Base-by-base conservation (phyloP, 2,113 vertebrate genomes). In the Pyxicephalus adspersus region DNA sequence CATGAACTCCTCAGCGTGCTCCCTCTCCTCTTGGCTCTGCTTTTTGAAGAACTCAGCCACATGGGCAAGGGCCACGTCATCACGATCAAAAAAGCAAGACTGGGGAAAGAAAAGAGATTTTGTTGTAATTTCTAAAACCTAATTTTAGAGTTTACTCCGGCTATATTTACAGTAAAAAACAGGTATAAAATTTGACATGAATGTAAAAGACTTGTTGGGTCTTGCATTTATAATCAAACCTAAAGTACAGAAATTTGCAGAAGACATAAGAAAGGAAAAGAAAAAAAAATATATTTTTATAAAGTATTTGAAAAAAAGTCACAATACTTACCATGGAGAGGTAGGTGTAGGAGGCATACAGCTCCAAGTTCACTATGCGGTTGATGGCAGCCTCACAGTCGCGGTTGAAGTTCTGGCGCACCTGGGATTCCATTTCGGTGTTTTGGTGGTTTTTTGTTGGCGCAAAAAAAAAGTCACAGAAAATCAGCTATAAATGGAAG, bases 321-420 rank as follows among this genome's bases (percentile, higher is more conserved):
- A 58, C 15, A 31, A 18, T n/a, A 76, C 91, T 91, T 57, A 92
- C 93, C 95, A 96, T 95, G 0, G 95, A 95, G 2, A 92, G 85
- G 87, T 95, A 95, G 65, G 88, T 92, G 72, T 95, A 96, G 5
- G 93, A 94, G 0, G 94, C 94, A 0, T 86, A 92, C 23, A 96
- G 84, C 90, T 96, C 94, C 85, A 95, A 85, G 87, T 96, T 96
- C 18, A 95, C 83, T 92, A 95, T 94, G 3, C 87, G 84, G 84
- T 96, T 95, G 72, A 95, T 68, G 54, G 92, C 92, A 51, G 86
- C 90, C 77, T 96, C 94, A 1, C 88, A 91, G 26, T 96, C 94
- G 0, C 89, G 88, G 85, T 95, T 90, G 85, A 91, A 95, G 89
- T 96, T 96, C 89, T 95, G 95, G 70, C 94, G 93, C 28, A 96